Evolutionary conservation across 2,797 vertebrate species (phyloP).

Genomic region (Megaceryle alcyon): DNA sequence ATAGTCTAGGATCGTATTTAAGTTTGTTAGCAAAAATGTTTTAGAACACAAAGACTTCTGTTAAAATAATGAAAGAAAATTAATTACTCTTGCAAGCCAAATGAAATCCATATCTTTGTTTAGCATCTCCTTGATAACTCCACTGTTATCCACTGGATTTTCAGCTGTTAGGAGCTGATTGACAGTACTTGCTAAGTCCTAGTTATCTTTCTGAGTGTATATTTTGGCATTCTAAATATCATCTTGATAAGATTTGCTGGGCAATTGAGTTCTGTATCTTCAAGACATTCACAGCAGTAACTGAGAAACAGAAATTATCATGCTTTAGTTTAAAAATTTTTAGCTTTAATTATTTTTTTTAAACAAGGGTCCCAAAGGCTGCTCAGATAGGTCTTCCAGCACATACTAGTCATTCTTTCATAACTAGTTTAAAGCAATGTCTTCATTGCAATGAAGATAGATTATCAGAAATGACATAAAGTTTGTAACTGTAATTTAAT

Average conservation of each 20-base stretch:
- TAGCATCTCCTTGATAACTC: background rate
- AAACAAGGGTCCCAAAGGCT: background rate
- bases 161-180: background rate
- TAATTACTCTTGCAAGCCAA: background rate
- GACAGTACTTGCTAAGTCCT: background rate
- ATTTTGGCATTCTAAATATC: constrained; percentile 23
- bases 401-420: background rate
- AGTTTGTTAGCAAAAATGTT: background rate
- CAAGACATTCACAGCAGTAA: background rate
- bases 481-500: constrained; percentile 4
- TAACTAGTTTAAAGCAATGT: background rate
- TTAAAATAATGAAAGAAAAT: background rate
- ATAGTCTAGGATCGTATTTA: background rate
- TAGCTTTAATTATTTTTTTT: background rate
- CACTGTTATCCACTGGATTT: background rate
- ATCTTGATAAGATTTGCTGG: background rate
- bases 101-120: background rate
- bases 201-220: background rate
- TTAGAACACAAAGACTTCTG: background rate
- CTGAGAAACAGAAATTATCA: background rate
- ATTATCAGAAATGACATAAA: background rate
- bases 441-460: background rate
- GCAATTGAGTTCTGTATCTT: background rate
- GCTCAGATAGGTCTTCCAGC: background rate
- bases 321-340: background rate